Evolutionary conservation across 2,797 vertebrate species (phyloP), one percentile per base, ranked within the genome.

Genomic region (Acomys russatus): DNA sequence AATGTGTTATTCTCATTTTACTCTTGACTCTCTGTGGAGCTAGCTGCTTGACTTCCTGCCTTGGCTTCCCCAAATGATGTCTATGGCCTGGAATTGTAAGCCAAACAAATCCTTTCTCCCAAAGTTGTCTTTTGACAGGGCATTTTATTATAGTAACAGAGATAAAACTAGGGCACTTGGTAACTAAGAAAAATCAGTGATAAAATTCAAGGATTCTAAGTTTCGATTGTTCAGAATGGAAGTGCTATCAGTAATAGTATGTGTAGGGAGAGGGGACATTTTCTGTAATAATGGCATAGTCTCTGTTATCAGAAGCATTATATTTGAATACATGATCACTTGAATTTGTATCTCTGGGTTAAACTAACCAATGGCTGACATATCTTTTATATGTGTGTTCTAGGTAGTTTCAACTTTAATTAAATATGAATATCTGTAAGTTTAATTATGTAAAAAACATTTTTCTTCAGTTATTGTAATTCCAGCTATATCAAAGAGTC

Each of bases 351-450:
- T 44, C 3, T 25, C 49, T 59, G 1, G n/a, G 61, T 94, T 70
- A 91, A 84, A 9, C 33, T 74, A 74, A 78, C 28, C 35, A 63
- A 66, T 30, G 15, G 64, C 4, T 33, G 35, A 91, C 25, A 9
- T 6, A 30, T 30, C 56, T 91, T 91, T 73, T 64, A 25, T 11
- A 88, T 33, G 30, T 85, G 0, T 44, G 18, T 91, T 51, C 44
- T 0, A 92, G 25, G n/a, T 4, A 44, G 49, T 35, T 59, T 63
- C 38, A 89, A 70, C 51, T 63, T 76, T 91, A 94, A 89, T 14
- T 91, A 44, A 71, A 92, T 94, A 73, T 92, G 12, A 83, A 91
- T n/a, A 93, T 0, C 64, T 51, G 15, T 64, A 79, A 38, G 59
- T 2, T 83, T 22, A 71, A 10, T 68, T 56, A 18, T 94, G 64